Evolutionary conservation across 1,140 invertebrate genomes (phyloP).

Genomic region (Drosophila nikananu): DNA sequence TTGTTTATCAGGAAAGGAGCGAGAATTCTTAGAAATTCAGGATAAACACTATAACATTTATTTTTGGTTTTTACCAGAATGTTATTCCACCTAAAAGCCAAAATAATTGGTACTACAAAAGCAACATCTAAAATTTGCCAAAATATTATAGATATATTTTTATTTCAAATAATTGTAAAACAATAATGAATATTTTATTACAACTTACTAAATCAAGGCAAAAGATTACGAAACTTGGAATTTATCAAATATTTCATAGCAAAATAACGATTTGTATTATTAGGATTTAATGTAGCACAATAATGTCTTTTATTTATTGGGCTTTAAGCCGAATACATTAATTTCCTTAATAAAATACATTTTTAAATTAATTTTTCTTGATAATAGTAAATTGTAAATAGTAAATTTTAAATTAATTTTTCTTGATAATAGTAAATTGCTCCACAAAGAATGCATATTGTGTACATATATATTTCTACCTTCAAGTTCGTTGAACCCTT

Average conservation of each 20-base stretch:
- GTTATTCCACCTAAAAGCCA: too few relatives aligned
- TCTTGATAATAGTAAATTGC: background rate
- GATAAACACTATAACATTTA: background rate
- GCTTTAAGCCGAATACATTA: too few relatives aligned
- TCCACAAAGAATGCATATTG: background rate
- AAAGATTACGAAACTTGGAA: too few relatives aligned
- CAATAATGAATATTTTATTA: too few relatives aligned
- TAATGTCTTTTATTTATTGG: too few relatives aligned
- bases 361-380: too few relatives aligned
- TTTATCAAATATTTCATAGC: too few relatives aligned
- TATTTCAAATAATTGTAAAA: background rate
- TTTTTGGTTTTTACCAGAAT: background rate
- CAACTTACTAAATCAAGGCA: too few relatives aligned
- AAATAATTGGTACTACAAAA: background rate
- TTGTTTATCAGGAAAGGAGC: background rate
- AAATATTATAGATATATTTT: background rate
- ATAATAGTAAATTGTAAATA: background rate
- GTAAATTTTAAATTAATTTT: too few relatives aligned
- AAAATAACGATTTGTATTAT: too few relatives aligned
- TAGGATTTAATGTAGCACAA: too few relatives aligned
- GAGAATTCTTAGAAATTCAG: background rate
- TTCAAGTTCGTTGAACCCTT: background rate
- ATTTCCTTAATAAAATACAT: too few relatives aligned
- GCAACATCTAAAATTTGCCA: background rate
- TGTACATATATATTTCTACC: background rate